Conservation (phyloP, 2,888 invertebrate genomes). For the Conus canariensis region DNA sequence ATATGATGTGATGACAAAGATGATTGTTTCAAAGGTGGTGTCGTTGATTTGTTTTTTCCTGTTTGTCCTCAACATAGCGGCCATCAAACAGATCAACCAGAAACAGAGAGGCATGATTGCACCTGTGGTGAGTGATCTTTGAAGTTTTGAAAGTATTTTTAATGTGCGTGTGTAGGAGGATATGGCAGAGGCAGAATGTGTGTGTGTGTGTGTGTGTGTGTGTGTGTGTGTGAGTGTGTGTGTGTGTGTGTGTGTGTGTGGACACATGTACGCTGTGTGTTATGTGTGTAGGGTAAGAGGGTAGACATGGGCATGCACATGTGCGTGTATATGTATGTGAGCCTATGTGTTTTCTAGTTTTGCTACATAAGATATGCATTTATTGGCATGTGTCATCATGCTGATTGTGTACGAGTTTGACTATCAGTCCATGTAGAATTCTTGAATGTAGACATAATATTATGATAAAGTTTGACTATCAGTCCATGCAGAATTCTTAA, state of each 20-base stretch:
- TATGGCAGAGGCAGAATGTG: neutral
- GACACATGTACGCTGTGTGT: neutral
- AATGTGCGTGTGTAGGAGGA: neutral
- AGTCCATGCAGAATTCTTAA: too few relatives aligned
- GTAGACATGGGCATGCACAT: neutral
- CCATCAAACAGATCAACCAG: conserved; percentile 61
- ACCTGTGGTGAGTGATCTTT: conserved; percentile 67
- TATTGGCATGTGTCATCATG: too few relatives aligned
- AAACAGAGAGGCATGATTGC: conserved; percentile 70
- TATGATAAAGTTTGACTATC: too few relatives aligned
- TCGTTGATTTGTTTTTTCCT: neutral
- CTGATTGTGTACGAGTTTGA: too few relatives aligned
- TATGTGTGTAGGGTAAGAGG: conserved; percentile 4
- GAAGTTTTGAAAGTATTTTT: neutral
- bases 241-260: conserved; percentile 22
- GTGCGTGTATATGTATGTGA: neutral
- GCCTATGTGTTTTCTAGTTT: neutral
- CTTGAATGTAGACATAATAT: too few relatives aligned
- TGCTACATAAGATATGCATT: too few relatives aligned
- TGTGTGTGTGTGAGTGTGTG: conserved; percentile 15
- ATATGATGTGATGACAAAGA: too few relatives aligned
- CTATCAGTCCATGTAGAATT: too few relatives aligned
- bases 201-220: conserved; percentile 26
- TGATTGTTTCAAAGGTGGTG: neutral
- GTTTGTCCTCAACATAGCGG: conserved; percentile 57